phyloP scores from a whole-genome alignment of 2,113 vertebrate species.

The Dermatemys mawii region DNA sequence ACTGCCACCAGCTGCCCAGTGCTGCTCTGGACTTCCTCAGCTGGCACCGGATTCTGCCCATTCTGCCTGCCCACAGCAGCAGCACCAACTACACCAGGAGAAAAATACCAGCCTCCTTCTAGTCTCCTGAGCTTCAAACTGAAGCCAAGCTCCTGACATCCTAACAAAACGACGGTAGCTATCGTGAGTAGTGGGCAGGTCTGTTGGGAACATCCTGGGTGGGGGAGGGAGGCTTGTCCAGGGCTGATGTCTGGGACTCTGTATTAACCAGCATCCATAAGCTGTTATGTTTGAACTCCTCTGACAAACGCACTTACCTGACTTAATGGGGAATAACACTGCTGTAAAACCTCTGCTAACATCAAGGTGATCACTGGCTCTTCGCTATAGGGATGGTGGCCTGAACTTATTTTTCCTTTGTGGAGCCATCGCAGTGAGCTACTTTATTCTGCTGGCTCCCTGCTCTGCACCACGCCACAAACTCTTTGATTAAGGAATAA shows the following conservation, averaged over 20 bases:
- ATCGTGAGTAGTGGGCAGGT: background rate
- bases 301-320: background rate
- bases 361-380: background rate
- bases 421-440: background rate
- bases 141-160: too few species aligned
- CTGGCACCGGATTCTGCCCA: too few species aligned
- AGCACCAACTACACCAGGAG: background rate
- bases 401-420: background rate
- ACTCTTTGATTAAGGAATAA: background rate
- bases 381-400: background rate
- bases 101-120: background rate
- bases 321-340: background rate
- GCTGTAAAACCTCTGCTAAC: background rate
- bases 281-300: background rate
- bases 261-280: background rate
- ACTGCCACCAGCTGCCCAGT: background rate
- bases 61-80: too few species aligned
- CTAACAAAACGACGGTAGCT: background rate
- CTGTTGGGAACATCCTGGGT: background rate
- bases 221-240: too few species aligned
- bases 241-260: background rate
- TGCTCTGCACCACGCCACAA: background rate
- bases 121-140: background rate
- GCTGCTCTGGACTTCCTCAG: too few species aligned
- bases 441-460: background rate